Evolutionary conservation across 2,888 invertebrate species (phyloP).

Genomic region (Nebria salina): DNA sequence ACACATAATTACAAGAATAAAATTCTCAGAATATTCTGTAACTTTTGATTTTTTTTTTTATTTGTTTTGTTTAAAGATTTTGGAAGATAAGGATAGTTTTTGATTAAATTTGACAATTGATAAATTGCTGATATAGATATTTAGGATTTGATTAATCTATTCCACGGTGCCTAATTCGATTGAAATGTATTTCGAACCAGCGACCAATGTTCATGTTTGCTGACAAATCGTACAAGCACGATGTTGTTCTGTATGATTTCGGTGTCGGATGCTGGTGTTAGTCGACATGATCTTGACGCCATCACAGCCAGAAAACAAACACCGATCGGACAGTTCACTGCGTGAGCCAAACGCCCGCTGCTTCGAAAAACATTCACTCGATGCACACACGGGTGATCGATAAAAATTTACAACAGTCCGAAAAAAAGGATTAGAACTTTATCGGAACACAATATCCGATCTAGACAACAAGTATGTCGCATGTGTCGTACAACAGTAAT

Average conservation of each 20-base stretch:
- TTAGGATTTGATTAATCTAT: not conserved
- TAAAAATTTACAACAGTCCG: slow-evolving; percentile 29
- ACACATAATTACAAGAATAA: too few species aligned
- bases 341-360: slow-evolving; percentile 16
- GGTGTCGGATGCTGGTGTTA: not conserved
- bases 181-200: not conserved
- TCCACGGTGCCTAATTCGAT: not conserved
- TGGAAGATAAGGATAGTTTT: too few species aligned
- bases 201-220: not conserved
- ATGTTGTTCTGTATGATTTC: not conserved
- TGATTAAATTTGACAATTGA: too few species aligned
- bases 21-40: too few species aligned
- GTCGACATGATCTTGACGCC: slow-evolving; percentile 19
- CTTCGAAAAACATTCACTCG: not conserved
- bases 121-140: not conserved
- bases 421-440: slow-evolving; percentile 29
- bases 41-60: too few species aligned
- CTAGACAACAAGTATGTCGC: not conserved
- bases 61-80: too few species aligned
- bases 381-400: slow-evolving; percentile 22
- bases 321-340: slow-evolving; percentile 24
- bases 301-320: slow-evolving; percentile 21
- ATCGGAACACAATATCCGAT: not conserved
- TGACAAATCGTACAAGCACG: slow-evolving; percentile 21
- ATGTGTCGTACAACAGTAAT: not conserved